Evolutionary conservation across 2,797 vertebrate genomes (phyloP), one percentile per base, ranked within the genome.

Genomic region (Buphagus erythrorhynchus): DNA sequence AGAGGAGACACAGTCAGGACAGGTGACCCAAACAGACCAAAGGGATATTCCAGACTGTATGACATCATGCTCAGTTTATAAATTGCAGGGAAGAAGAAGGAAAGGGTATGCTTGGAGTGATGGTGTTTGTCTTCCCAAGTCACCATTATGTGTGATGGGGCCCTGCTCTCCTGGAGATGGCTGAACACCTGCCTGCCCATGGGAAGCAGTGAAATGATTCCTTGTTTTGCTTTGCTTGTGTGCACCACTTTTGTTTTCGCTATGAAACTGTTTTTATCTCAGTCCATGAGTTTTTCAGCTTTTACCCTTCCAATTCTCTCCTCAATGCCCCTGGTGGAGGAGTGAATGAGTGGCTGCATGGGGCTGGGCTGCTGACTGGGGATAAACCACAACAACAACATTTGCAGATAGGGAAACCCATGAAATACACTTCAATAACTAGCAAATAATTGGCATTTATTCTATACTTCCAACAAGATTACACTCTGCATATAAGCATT

Each of bases 291-390:
- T 54, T 61, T 40, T 62, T 21, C 29, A 33, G 13, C 20, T 54
- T 69, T 54, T 48, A 26, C 8, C 20, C 25, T 69, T 62, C 31
- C 1, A 1, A 16, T 31, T 48, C 29, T 40, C 40, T 48, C 42
- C 35, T 29, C 48, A 69, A 2, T 54, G 35, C 20, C 57, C 13
- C 29, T 10, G 14, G 16, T 48, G 20, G 25, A 38, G 4, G 29
- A 77, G 11, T 12, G 48, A 76, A 19, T 0, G 0, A 46, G 33
- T 19, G 15, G 29, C 20, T 54, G 33, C 0, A 1, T 54, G 33
- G 29, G 25, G 29, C 29, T 68, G 52, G 19, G 28, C 38, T 61
- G 46, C 24, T 54, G 46, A 16, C 9, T 33, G 55, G 25, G 40
- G 11, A 33, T 46, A 54, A 69, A 46, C 29, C 33, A 40, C 16